These are phyloP conservation scores for Cheumatopsyche charites DNA, from an alignment of 1,140 invertebrate species.

Conservation along the genomic window DNA sequence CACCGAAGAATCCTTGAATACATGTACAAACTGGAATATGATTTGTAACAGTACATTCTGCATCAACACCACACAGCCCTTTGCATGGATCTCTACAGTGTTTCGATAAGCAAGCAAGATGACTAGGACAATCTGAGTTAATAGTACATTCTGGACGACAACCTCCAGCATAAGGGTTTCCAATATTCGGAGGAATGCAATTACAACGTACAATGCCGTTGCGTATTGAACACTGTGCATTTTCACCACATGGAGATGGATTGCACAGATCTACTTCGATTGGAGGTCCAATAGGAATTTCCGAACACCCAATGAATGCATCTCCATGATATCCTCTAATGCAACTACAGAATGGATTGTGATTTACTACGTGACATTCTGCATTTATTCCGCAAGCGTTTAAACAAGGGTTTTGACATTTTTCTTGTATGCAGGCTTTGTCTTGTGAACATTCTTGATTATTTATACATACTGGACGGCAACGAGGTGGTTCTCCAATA, in stretches of 20 bases:
- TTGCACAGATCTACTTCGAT: slow-evolving; percentile 70
- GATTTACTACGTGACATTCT: slow-evolving; percentile 79
- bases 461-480: slow-evolving; percentile 76
- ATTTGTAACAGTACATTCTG: slow-evolving; percentile 81
- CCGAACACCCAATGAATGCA: slow-evolving; percentile 78
- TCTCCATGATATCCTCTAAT: slow-evolving; percentile 77
- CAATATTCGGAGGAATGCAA: slow-evolving; percentile 85
- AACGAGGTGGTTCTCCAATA: slow-evolving; percentile 74
- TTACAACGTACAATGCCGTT: slow-evolving; percentile 73
- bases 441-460: slow-evolving; percentile 77
- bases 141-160: slow-evolving; percentile 82
- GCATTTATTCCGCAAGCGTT: slow-evolving; percentile 79
- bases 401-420: slow-evolving; percentile 78
- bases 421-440: slow-evolving; percentile 79
- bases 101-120: slow-evolving; percentile 81
- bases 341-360: slow-evolving; percentile 82
- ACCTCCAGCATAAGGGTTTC: slow-evolving; percentile 77
- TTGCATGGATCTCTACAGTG: slow-evolving; percentile 89
- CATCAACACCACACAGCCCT: slow-evolving; percentile 82
- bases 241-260: slow-evolving; percentile 82
- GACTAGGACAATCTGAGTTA: slow-evolving; percentile 81
- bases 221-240: slow-evolving; percentile 74
- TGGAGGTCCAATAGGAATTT: slow-evolving; percentile 58
- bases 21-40: slow-evolving; percentile 84
- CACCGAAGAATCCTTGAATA: slow-evolving; percentile 73